Base-by-base conservation (phyloP, 2,797 vertebrate genomes). In the Crenichthys baileyi region DNA sequence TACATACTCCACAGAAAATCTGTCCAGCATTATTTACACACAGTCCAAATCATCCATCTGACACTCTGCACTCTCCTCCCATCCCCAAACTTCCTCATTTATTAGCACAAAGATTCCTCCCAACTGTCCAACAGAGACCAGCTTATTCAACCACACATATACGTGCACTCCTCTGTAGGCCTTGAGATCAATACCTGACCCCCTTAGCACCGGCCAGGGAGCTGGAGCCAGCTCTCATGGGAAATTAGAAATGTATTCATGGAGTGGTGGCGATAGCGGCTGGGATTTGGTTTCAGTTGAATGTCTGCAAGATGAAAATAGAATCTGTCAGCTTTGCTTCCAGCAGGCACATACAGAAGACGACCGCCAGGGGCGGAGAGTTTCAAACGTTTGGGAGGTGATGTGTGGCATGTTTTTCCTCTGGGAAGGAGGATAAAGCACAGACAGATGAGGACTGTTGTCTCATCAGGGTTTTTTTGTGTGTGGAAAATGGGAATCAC, bases 241-340 rank as follows among this genome's bases (percentile, higher is more conserved):
- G 88, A 89, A 91, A 90, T 86, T 61, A 80, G 63, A 77, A 88
- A 88, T 77, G 78, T 79, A 81, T 77, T 78, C 41, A 5, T 29
- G 44, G 3, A 44, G 44, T 22, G 31, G 75, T 0, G 74, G n/a
- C 11, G 5, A 29, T 15, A 70, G 41, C 41, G 13, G 39, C 41
- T 7, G 11, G 11, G n/a, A 70, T 84, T 81, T 70, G 70, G 72
- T 78, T 76, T 83, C 36, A 56, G 76, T 85, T 70, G 80, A 78
- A 63, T 39, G 31, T 60, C 71, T 48, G 60, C 72, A 26, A 77
- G 78, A 83, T 65, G 75, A 70, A 88, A 84, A 88, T 73, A 80
- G 26, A 63, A 77, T 76, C 63, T 70, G 76, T 86, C 80, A 78
- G 72, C 22, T 24, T 73, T 75, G 78, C 72, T 67, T 5, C 71